Percentiles rank a stretch among this genome's conserved stretches.
Conservation (phyloP, 2,113 vertebrate species). For the Megaceryle torquata region DNA sequence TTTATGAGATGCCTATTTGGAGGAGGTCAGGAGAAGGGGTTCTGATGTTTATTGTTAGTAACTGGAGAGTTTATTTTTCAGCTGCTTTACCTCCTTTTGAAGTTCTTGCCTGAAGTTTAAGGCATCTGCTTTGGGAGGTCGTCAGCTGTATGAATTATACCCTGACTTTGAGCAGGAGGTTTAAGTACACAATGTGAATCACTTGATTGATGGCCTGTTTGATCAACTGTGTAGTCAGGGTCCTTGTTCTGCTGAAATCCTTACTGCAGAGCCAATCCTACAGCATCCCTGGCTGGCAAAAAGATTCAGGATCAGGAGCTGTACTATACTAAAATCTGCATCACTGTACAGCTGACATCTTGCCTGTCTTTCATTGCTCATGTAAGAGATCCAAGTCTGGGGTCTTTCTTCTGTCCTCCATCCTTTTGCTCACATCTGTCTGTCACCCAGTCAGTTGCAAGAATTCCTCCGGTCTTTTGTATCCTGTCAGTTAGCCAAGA, state of each 20-base stretch:
- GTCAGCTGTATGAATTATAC: conserved; percentile 5
- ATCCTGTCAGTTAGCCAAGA: neutral
- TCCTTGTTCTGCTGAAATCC: conserved; percentile 4
- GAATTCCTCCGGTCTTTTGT: neutral
- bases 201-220: conserved; percentile 43
- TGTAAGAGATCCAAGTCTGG: neutral
- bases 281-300: neutral
- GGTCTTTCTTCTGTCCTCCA: neutral
- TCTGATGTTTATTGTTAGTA: neutral
- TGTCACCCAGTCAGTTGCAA: neutral
- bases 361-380: neutral
- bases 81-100: neutral
- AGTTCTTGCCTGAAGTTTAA: neutral
- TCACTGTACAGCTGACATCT: neutral
- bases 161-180: conserved; percentile 10
- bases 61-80: neutral
- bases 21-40: neutral
- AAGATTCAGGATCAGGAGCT: conserved; percentile 3
- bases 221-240: conserved; percentile 26
- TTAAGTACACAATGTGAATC: conserved; percentile 44
- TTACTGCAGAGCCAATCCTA: neutral
- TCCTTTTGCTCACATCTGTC: neutral
- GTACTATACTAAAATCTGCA: neutral
- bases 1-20: neutral
- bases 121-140: neutral